Evolutionary conservation across 2,113 vertebrate species (phyloP), one percentile per base, ranked within the genome.

Genomic region (Glaucidium brasilianum): DNA sequence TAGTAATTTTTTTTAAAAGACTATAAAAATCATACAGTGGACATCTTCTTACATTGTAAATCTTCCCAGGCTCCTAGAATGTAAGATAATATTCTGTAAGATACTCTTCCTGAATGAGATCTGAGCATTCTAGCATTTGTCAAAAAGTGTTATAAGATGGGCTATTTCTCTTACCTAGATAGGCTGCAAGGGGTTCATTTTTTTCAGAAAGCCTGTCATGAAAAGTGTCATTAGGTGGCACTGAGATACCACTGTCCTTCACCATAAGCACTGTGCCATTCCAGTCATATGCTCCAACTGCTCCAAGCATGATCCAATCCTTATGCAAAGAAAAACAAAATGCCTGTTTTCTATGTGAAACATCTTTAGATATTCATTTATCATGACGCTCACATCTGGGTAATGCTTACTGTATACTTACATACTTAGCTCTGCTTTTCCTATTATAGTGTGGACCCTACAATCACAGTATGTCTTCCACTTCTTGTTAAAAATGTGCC

Each of bases 271-370:
- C 99, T 0, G 99, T 99, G 77, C 99, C 99, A 16, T 99, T 99
- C 99, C 99, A 99, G 79, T 99, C 99, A 86, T 99, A 99, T 3
- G 99, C 99, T 79, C 99, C 99, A 67, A 99, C 99, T 20, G 99
- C 99, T 92, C 99, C 99, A 52, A 99, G 98, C 98, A 99, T 98
- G 91, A 99, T 63, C 89, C 98, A 99, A 0, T 99, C 98, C 99
- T 99, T 52, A 21, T 4, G 52, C 3, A 67, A 37, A 82, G 50
- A 56, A 9, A 95, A 78, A 66, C 25, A 86, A 86, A 79, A 71
- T 60, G 64, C 13, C 5, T 27, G 9, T 49, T 92, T 13, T 75
- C 37, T 27, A 13, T 6, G 4, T 30, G 85, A 78, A 64, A 17
- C 13, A 47, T 67, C 41, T 92, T 50, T 30, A 68, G 34, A 73